phyloP scores from a whole-genome alignment of 2,797 vertebrate species.

The Labeo calbasu region DNA sequence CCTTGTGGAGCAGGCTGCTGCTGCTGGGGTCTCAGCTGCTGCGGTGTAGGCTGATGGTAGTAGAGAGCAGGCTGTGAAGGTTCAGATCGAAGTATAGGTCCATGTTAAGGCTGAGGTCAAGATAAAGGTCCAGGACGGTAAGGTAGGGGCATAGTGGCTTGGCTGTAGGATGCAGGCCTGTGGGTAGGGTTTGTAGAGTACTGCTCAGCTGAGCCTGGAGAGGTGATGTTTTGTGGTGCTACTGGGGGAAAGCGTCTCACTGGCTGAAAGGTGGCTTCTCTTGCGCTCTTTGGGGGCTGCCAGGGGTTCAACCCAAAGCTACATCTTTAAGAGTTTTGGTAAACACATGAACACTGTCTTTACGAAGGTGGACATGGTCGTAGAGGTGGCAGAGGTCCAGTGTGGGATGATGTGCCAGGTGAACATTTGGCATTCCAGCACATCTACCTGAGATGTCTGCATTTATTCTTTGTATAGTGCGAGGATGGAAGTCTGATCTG shows the following conservation, averaged over 20 bases:
- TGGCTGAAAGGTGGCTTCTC: background rate
- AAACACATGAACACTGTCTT: too few species aligned
- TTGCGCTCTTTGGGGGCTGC: background rate
- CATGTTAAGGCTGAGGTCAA: too few species aligned
- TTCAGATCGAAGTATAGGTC: too few species aligned
- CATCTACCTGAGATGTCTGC: background rate
- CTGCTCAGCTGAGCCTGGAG: background rate
- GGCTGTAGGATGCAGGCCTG: background rate
- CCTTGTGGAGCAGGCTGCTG: too few species aligned
- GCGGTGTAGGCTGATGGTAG: too few species aligned
- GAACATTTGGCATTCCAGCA: slow-evolving; percentile 5
- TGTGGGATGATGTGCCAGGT: background rate
- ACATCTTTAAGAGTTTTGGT: too few species aligned
- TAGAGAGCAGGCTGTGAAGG: too few species aligned
- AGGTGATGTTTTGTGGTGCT: background rate
- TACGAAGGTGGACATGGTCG: too few species aligned
- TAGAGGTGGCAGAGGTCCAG: background rate
- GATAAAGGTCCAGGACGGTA: too few species aligned
- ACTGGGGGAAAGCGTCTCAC: background rate
- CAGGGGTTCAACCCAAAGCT: background rate
- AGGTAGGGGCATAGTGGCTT: background rate
- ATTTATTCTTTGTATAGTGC: background rate
- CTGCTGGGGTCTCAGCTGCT: too few species aligned
- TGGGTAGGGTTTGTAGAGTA: background rate
- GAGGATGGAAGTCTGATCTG: background rate